These are phyloP conservation scores for Clostera curtula DNA, from an alignment of 2,888 invertebrate genomes.

Conservation along the genomic window DNA sequence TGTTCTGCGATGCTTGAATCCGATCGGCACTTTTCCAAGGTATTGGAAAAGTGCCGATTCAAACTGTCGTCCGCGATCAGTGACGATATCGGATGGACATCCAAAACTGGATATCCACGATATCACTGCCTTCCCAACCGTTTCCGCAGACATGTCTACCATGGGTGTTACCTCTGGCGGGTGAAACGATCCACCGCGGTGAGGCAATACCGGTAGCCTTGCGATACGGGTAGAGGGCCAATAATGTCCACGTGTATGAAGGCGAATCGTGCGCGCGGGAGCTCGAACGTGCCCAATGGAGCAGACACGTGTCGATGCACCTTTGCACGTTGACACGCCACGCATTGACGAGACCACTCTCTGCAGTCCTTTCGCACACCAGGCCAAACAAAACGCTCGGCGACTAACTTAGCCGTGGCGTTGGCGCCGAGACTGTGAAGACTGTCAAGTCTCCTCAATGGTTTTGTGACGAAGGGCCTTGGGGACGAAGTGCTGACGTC, in stretches of 20 bases:
- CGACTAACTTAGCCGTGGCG: not conserved
- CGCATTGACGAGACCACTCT: not conserved
- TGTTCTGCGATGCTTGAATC: too few relatives aligned
- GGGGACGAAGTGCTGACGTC: too few relatives aligned
- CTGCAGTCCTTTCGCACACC: not conserved
- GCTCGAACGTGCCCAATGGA: not conserved
- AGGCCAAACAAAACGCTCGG: constrained; percentile 2
- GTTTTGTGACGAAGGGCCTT: constrained; percentile 17
- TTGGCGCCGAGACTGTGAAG: constrained; percentile 11
- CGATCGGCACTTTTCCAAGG: too few relatives aligned
- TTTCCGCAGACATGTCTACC: constrained; percentile 4
- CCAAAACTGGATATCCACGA: constrained; percentile 4
- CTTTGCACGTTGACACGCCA: not conserved
- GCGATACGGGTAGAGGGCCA: constrained; percentile 2
- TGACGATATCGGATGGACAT: not conserved
- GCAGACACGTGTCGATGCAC: not conserved
- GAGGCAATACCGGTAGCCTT: constrained; percentile 4
- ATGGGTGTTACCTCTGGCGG: constrained; percentile 4
- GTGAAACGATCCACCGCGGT: constrained; percentile 5
- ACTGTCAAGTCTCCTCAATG: constrained; percentile 15
- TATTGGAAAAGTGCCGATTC: too few relatives aligned
- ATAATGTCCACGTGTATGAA: constrained; percentile 3
- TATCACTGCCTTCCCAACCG: constrained; percentile 6
- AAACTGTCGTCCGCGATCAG: constrained; percentile 27
- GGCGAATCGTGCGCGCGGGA: too few relatives aligned